These are phyloP conservation scores for Epinephelus fuscoguttatus DNA, from an alignment of 2,113 vertebrate species.

Conservation along the genomic window DNA sequence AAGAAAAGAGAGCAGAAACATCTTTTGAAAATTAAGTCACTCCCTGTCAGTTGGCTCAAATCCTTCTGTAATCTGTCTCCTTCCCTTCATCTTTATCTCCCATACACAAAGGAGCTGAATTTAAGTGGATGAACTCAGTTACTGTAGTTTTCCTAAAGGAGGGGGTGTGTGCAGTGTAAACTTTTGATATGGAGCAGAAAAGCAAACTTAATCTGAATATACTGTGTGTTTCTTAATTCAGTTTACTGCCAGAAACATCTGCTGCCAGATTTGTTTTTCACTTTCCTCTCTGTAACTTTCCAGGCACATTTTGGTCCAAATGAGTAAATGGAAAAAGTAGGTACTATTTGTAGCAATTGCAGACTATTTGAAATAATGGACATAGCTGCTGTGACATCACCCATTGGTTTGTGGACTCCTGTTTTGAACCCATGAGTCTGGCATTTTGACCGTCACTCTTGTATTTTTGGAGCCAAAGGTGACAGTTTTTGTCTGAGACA, in stretches of 20 bases:
- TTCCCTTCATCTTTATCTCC: slow-evolving; percentile 9
- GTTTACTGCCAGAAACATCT: neutral
- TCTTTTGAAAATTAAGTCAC: slow-evolving; percentile 25
- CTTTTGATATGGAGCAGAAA: neutral
- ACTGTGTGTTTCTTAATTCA: neutral
- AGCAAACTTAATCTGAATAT: neutral
- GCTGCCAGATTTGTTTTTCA: slow-evolving; percentile 4
- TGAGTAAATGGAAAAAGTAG: neutral
- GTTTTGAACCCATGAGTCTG: too few relatives aligned
- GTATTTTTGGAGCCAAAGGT: too few relatives aligned
- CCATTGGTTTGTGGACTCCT: too few relatives aligned
- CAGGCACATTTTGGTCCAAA: neutral
- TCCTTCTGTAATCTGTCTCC: slow-evolving; percentile 21
- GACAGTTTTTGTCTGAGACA: too few relatives aligned
- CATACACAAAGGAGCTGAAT: slow-evolving; percentile 7
- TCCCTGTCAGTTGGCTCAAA: slow-evolving; percentile 9
- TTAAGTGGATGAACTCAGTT: slow-evolving; percentile 11
- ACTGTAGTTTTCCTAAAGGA: neutral
- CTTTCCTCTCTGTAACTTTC: neutral
- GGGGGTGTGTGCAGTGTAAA: neutral
- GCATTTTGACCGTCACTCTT: too few relatives aligned
- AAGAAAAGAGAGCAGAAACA: neutral
- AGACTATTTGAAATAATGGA: too few relatives aligned
- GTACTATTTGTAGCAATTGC: neutral
- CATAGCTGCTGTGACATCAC: too few relatives aligned